These are phyloP conservation scores for Eulithis testata DNA, from an alignment of 2,888 invertebrate species.

Conservation along the genomic window DNA sequence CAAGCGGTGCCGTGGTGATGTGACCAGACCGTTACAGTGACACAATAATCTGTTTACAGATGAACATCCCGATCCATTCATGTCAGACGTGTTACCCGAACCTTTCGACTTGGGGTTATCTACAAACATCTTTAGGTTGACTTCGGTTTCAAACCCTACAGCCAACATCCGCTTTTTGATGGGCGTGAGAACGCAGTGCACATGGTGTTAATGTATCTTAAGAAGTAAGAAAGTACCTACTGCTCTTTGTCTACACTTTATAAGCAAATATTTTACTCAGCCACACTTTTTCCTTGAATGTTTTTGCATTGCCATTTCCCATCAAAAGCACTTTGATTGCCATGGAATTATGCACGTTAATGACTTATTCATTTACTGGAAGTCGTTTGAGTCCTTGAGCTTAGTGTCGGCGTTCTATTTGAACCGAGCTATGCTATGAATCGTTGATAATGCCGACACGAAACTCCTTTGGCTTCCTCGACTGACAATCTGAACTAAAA, in stretches of 20 bases:
- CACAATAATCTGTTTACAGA: slow-evolving; percentile 1
- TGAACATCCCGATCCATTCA: slow-evolving; percentile 25
- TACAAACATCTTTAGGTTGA: slow-evolving; percentile 22
- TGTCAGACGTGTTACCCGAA: slow-evolving; percentile 19
- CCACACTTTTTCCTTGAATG: background rate
- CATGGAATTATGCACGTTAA: slow-evolving; percentile 24
- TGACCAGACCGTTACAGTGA: too few relatives aligned
- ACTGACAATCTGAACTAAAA: too few relatives aligned
- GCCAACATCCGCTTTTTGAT: slow-evolving; percentile 9
- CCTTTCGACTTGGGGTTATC: slow-evolving; percentile 7
- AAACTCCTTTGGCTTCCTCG: background rate
- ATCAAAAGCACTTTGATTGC: slow-evolving; percentile 18
- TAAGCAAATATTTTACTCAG: too few relatives aligned
- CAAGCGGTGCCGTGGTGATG: too few relatives aligned
- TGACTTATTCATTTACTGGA: slow-evolving; percentile 30
- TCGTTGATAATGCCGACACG: slow-evolving; percentile 11
- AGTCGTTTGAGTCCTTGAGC: slow-evolving; percentile 9
- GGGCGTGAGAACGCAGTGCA: slow-evolving; percentile 12
- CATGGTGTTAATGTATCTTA: background rate
- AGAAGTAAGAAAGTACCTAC: too few relatives aligned
- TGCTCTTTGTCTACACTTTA: too few relatives aligned
- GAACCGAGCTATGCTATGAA: slow-evolving; percentile 15
- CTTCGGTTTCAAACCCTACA: slow-evolving; percentile 13
- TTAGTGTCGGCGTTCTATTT: slow-evolving; percentile 9
- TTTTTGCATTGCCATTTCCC: slow-evolving; percentile 15